These are phyloP conservation scores for Gallinago paraguaiae DNA, from an alignment of 2,113 vertebrate genomes.

Conservation along the genomic window DNA sequence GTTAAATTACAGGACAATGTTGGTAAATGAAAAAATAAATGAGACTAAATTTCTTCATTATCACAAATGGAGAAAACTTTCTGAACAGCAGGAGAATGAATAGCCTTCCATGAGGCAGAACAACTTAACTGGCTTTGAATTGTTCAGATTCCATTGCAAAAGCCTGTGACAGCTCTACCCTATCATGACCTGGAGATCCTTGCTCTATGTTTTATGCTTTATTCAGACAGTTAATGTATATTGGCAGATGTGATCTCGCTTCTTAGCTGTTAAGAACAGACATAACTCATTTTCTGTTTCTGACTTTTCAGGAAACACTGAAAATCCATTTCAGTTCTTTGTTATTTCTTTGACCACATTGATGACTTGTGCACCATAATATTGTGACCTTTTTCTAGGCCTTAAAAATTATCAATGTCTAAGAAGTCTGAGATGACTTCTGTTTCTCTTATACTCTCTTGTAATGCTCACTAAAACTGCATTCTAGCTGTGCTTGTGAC, in stretches of 20 bases:
- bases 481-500: not conserved
- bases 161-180: not conserved
- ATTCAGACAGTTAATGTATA: not conserved
- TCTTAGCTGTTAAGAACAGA: not conserved
- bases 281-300: not conserved
- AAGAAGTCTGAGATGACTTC: not conserved
- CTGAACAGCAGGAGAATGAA: not conserved
- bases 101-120: not conserved
- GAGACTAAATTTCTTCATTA: not conserved
- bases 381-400: not conserved
- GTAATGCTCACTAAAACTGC: not conserved
- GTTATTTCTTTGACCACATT: not conserved
- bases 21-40: not conserved
- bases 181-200: not conserved
- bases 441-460: not conserved
- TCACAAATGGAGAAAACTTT: not conserved
- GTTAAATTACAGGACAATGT: not conserved
- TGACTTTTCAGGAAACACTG: not conserved
- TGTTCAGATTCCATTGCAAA: not conserved
- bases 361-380: not conserved
- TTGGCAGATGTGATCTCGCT: not conserved
- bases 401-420: not conserved
- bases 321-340: not conserved
- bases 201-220: not conserved
- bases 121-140: not conserved